A percentile compares a stretch with the other conserved stretches of the same genome.
Conservation (phyloP, 2,888 invertebrate genomes). For the Ptilodon capucinus region DNA sequence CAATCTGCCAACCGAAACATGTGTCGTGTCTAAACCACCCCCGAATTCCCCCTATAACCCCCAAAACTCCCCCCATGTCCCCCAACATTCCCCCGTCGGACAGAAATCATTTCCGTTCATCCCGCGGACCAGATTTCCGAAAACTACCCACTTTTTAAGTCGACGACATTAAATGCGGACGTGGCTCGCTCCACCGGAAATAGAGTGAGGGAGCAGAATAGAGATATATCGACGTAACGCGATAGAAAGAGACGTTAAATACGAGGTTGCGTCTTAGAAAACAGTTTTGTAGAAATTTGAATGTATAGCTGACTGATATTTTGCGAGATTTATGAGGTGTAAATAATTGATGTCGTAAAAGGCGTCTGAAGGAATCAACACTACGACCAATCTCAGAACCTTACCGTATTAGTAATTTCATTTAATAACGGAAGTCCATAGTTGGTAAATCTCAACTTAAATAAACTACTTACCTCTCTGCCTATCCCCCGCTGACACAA, state of each 20-base stretch:
- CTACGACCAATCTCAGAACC: too few species aligned
- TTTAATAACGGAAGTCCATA: too few species aligned
- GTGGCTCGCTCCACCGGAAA: slow-evolving; percentile 72
- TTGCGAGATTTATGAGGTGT: too few species aligned
- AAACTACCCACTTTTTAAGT: slow-evolving; percentile 77
- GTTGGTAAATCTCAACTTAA: background rate
- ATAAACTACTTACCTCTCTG: too few species aligned
- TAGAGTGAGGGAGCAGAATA: slow-evolving; percentile 71
- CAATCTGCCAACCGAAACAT: background rate
- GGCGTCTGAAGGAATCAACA: too few species aligned
- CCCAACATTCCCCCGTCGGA: slow-evolving; percentile 39
- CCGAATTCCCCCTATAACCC: slow-evolving; percentile 36
- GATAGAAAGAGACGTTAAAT: slow-evolving; percentile 37
- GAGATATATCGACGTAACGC: slow-evolving; percentile 33
- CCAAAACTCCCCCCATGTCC: slow-evolving; percentile 40
- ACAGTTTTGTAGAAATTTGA: slow-evolving; percentile 38
- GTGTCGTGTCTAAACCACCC: background rate
- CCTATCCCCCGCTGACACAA: slow-evolving; percentile 12
- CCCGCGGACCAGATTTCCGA: slow-evolving; percentile 64
- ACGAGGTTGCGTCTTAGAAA: slow-evolving; percentile 19
- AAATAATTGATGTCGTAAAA: too few species aligned
- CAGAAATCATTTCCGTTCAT: slow-evolving; percentile 77
- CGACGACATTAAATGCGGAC: slow-evolving; percentile 66
- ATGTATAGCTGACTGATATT: too few species aligned
- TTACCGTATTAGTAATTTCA: too few species aligned